Base-by-base conservation (phyloP, 2,797 vertebrate genomes). In the Malurus leucopterus region DNA sequence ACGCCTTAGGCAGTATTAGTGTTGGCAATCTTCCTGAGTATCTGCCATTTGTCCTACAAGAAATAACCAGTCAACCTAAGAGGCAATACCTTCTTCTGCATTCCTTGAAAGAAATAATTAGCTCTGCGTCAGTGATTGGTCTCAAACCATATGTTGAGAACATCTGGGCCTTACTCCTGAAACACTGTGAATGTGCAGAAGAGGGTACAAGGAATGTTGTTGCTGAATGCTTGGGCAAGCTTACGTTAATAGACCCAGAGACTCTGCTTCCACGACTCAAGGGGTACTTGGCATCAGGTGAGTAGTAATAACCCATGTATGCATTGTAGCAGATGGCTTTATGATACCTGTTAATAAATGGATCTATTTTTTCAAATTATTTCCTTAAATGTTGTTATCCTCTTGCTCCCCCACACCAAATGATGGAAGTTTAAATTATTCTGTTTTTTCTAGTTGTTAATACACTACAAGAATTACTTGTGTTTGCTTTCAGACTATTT, bases 51-150 rank as follows among this genome's bases (percentile, higher is more conserved):
- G 99, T 99, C 80, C 98, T 99, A 90, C 99, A 99, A 97, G 99
- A 99, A 97, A 99, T 99, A 96, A 98, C 98, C 6, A 98, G 99
- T 79, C 98, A 99, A 6, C 99, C 99, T 58, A 99, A 99, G 96
- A 98, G 99, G 88, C 99, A 99, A 93, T 99, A 99, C 94, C 98
- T 99, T 92, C 97, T 99, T 94, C 98, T 99, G 94, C 99, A 99
- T 98, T 99, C 99, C 13, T 98, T 99, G 93, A 99, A 99, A 95
- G 99, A 99, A 97, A 99, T 99, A 94, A 99, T 99, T 97, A 98
- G 99, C 89, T 99, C 99, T 34, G 98, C 99, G 1, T 98, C 98
- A 6, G 99, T 99, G 83, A 94, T 97, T 2, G 99, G 99, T 73
- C 98, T 99, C 93, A 99, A 99, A 97, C 99, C 99, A 1, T 99